Conservation (phyloP, 2,888 invertebrate species). For the Ichneumoninae sp. region DNA sequence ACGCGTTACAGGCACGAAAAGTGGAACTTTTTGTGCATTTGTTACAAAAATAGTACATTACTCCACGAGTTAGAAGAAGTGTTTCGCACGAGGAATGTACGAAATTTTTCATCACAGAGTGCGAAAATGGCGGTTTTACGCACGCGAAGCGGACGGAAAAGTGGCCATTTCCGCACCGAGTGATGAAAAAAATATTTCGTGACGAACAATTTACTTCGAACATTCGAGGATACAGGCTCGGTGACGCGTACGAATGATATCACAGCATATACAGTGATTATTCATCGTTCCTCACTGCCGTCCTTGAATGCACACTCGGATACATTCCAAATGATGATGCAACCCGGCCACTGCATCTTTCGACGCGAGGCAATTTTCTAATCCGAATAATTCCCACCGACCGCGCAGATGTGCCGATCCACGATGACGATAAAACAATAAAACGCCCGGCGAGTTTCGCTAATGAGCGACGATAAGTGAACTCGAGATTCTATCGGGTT, state of each 20-base stretch:
- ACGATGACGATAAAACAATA: neutral
- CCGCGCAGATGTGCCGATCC: slow-evolving; percentile 15
- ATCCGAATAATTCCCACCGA: slow-evolving; percentile 23
- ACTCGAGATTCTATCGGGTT: slow-evolving; percentile 20
- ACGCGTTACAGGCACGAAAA: neutral
- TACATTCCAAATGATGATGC: slow-evolving; percentile 58
- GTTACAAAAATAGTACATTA: too few relatives aligned
- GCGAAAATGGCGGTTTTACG: too few relatives aligned
- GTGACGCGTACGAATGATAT: slow-evolving; percentile 32
- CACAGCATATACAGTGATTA: slow-evolving; percentile 14
- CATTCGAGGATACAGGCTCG: neutral
- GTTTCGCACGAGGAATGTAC: too few relatives aligned
- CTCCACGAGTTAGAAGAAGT: too few relatives aligned
- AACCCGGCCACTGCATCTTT: slow-evolving; percentile 27
- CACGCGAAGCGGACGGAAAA: too few relatives aligned
- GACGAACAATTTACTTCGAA: neutral
- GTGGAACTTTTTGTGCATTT: neutral
- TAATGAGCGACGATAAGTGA: slow-evolving; percentile 26
- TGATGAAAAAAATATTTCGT: neutral
- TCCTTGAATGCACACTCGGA: slow-evolving; percentile 34
- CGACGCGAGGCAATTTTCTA: slow-evolving; percentile 52
- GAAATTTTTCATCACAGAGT: too few relatives aligned
- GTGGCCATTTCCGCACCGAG: too few relatives aligned
- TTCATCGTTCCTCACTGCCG: slow-evolving; percentile 20
- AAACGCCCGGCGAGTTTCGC: neutral